Evolutionary conservation across 1,140 invertebrate species (phyloP).

Genomic region (Centruroides vittatus): DNA sequence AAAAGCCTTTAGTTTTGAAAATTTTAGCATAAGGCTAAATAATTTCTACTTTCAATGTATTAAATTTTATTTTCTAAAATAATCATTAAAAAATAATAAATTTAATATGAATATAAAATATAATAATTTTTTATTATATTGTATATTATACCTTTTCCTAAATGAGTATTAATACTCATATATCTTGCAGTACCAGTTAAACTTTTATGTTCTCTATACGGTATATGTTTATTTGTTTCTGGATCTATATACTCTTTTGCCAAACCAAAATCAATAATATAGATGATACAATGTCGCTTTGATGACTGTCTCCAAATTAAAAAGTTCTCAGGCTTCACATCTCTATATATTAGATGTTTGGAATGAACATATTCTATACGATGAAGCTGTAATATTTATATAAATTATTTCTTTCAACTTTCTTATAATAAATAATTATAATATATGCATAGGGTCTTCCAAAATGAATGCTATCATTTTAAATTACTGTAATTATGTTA

Average conservation of each 20-base stretch:
- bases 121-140: not conserved
- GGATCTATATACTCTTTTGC: conserved; percentile 49
- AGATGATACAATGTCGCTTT: conserved; percentile 96
- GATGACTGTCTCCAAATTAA: conserved; percentile 34
- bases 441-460: too few species aligned
- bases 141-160: conserved; percentile 29
- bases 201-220: conserved; percentile 46
- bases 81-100: too few species aligned
- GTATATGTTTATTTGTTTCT: conserved; percentile 44
- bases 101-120: too few species aligned
- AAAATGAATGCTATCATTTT: too few species aligned
- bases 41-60: too few species aligned
- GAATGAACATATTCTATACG: conserved; percentile 17
- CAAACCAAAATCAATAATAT: conserved; percentile 69
- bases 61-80: too few species aligned
- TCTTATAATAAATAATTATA: too few species aligned
- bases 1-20: too few species aligned
- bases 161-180: conserved; percentile 47
- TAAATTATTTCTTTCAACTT: too few species aligned
- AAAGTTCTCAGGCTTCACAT: conserved; percentile 26
- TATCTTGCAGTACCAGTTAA: conserved; percentile 45
- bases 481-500: too few species aligned
- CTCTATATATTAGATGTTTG: conserved; percentile 22
- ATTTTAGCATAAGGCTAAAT: too few species aligned
- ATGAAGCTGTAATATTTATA: conserved; percentile 6